Evolutionary conservation across 2,797 vertebrate species (phyloP).

Genomic region (Sebastes cheni): DNA sequence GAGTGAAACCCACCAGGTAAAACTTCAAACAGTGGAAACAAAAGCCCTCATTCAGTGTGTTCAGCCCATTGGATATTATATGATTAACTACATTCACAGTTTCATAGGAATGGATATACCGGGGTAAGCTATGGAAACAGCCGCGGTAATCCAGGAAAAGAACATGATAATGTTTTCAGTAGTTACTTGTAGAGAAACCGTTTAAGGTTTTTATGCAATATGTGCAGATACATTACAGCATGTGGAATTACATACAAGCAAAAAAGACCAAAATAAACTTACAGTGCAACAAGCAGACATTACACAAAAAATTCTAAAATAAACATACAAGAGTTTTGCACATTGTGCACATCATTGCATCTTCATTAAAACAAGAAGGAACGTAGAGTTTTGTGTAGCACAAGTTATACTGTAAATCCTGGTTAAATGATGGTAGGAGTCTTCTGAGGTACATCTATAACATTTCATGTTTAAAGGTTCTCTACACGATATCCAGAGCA

Average conservation of each 20-base stretch:
- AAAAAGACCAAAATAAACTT: background rate
- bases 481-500: too few relatives aligned
- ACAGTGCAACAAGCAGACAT: background rate
- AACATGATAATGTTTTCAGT: background rate
- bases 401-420: background rate
- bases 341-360: background rate
- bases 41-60: conserved; percentile 33
- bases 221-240: background rate
- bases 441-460: background rate
- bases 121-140: conserved; percentile 5
- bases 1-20: conserved; percentile 26
- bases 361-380: background rate
- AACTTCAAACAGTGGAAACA: conserved; percentile 45
- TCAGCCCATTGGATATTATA: conserved; percentile 9
- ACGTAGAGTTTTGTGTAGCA: too few relatives aligned
- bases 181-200: background rate
- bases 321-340: too few relatives aligned
- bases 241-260: background rate
- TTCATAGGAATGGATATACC: conserved; percentile 15
- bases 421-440: background rate
- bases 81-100: conserved; percentile 15
- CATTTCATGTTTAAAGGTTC: background rate
- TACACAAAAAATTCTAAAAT: background rate
- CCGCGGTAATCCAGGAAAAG: conserved; percentile 22
- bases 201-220: background rate